A percentile compares a stretch with the other conserved stretches of the same genome.
Conservation (phyloP, 2,888 invertebrate genomes). For the Agelastica alni region DNA sequence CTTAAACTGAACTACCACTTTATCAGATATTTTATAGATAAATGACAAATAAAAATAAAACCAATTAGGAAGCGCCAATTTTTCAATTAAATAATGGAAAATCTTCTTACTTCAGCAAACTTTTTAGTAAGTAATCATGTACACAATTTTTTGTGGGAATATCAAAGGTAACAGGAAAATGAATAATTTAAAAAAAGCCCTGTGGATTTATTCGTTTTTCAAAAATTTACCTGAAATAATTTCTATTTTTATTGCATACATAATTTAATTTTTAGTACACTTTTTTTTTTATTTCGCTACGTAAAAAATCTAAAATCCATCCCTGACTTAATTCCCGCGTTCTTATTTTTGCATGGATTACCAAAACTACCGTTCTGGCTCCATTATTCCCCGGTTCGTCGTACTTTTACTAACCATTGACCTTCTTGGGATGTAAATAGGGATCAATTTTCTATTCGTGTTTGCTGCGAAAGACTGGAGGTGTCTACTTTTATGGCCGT, state of each 20-base stretch:
- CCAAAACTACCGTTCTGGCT: slow-evolving; percentile 38
- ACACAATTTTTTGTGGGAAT: no score
- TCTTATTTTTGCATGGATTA: slow-evolving; percentile 12
- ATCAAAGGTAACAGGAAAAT: no score
- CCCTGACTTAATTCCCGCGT: slow-evolving; percentile 1
- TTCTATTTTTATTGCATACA: background rate
- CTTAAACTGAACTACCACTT: no score
- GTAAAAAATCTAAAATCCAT: background rate
- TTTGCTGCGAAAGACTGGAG: slow-evolving; percentile 18
- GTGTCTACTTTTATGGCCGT: slow-evolving; percentile 23
- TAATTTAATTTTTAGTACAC: background rate
- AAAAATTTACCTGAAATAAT: no score
- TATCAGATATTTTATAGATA: no score
- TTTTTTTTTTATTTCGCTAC: background rate
- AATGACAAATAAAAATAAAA: no score
- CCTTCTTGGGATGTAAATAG: slow-evolving; percentile 39
- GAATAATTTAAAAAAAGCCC: no score
- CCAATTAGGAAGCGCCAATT: no score
- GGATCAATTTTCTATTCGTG: slow-evolving; percentile 30
- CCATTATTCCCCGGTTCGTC: slow-evolving; percentile 30
- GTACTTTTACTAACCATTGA: slow-evolving; percentile 35
- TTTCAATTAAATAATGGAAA: no score
- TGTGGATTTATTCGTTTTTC: no score
- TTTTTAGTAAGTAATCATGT: no score
- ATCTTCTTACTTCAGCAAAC: no score